These are phyloP conservation scores for Peromyscus melanophrys DNA, from an alignment of 2,797 vertebrate species.

Conservation along the genomic window DNA sequence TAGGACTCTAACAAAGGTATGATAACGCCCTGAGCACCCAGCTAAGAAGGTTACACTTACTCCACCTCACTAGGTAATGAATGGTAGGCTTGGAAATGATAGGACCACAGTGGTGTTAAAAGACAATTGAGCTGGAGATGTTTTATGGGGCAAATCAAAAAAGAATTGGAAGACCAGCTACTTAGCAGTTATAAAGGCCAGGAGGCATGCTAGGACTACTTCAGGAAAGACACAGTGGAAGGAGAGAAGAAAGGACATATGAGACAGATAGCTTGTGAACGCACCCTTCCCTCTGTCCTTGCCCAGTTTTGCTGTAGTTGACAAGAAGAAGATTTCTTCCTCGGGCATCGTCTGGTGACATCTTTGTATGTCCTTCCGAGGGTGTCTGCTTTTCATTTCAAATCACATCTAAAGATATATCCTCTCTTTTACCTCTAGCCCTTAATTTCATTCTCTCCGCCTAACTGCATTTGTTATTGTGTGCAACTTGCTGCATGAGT, in stretches of 20 bases:
- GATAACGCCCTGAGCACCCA: background rate
- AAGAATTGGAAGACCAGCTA: constrained; percentile 16
- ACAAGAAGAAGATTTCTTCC: background rate
- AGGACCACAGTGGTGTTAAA: background rate
- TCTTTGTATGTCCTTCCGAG: constrained; percentile 68
- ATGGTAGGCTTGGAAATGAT: background rate
- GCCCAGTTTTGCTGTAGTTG: constrained; percentile 11
- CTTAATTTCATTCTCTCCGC: constrained; percentile 83
- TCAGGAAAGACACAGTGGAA: background rate
- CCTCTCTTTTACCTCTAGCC: constrained; percentile 60
- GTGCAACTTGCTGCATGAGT: constrained; percentile 83
- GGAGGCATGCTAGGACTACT: background rate
- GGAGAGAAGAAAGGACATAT: background rate
- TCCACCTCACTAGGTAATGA: background rate
- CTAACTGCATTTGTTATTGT: constrained; percentile 85
- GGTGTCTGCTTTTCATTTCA: constrained; percentile 75
- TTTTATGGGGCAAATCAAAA: constrained; percentile 26
- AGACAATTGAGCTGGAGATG: background rate
- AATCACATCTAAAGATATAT: constrained; percentile 82
- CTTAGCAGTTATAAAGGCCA: constrained; percentile 15
- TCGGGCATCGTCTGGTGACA: constrained; percentile 56
- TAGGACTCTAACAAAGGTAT: background rate
- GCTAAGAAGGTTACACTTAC: background rate
- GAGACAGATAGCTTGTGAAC: background rate
- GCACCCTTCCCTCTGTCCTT: constrained; percentile 37